Base-by-base conservation (phyloP, 2,113 vertebrate genomes). In the Eolophus roseicapilla region DNA sequence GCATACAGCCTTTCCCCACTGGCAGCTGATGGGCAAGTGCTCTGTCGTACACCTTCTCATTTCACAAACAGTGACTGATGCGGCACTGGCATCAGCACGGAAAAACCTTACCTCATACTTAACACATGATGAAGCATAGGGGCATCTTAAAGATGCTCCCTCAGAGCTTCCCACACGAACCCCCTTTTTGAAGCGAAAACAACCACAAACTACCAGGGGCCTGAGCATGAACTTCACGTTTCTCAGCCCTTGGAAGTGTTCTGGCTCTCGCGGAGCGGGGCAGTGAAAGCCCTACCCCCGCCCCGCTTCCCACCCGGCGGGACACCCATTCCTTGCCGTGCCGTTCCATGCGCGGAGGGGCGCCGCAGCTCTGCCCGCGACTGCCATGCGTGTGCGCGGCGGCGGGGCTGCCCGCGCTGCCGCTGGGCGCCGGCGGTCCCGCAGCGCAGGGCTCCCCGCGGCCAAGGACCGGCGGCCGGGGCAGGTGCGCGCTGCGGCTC, bases 81-180 rank as follows among this genome's bases (percentile, higher is more conserved):
- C 16, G 9, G 67, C 57, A 3, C 35, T 2, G 57, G 19, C 74
- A 28, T 12, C 53, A 3, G 50, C 57, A 4, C 7, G 0, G 37
- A 18, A 10, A 7, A 65, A 11, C 49, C 0, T 2, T 1, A 12
- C 5, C 80, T 41, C 29, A 0, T 7, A 17, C 0, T 50, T 5
- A 31, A 2, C 35, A 4, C 52, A 90, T 50, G 78, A 39, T 11
- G 53, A 78, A 94, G 63, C 78, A 6, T 23, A 6, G 77, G 68
- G n/a, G 33, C 43, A 17, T 5, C 70, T 43, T 6, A 37, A 8
- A 71, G 82, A 37, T 35, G 70, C 65, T 75, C 55, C 69, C 73
- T 59, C 67, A 35, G 70, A 35, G 65, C 65, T 33, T 47, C 71
- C 71, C 71, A 23, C 39, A 1, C 2, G 9, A n/a, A n/a, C 29